Evolutionary conservation across 2,888 invertebrate species (phyloP), one percentile per base, ranked within the genome.

Genomic region (Phania funesta): DNA sequence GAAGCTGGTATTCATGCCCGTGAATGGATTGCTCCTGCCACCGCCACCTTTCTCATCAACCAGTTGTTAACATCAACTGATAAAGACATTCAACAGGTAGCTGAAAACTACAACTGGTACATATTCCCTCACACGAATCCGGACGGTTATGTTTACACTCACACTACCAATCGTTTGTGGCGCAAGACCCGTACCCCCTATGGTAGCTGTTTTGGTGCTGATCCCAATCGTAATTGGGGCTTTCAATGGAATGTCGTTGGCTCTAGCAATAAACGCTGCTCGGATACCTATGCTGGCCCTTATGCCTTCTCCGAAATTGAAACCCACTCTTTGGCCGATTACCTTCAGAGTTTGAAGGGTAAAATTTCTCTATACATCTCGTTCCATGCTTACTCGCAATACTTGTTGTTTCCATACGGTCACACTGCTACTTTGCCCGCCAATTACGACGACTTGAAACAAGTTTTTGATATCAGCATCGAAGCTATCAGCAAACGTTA

Each of bases 181-280:
- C 89, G 93, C 18, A 95, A 95, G 86, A 95, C 94, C 1, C 91
- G 94, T 32, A 91, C 91, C 71, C 92, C 91, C 0, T 92, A 92
- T 38, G 92, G 90, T 9, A 58, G 58, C 11, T 93, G 94, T 84
- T 89, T 89, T 77, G 96, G 96, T 4, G 93, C 93, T 0, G 96
- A 96, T 89, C 93, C 95, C 0, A 96, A 96, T 88, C 93, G 96
- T 80, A 96, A 96, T 88, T 96, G 95, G 94, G 94, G 92, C 80
- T 93, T 92, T 87, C 93, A 93, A 83, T 95, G 95, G 95, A 92
- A 93, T 82, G 92, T 92, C 29, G 91, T 92, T 29, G 94, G 95
- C 13, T 90, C 93, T 0, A 94, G 93, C 83, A 88, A 82, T 1
- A 85, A 91, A 52, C 92, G 94, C 0, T 94, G 95, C 84, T 87